Percentiles rank a stretch among this genome's conserved stretches.
Evolutionary conservation across 2,888 invertebrate species (phyloP).

Genomic region (Euphydryas editha): DNA sequence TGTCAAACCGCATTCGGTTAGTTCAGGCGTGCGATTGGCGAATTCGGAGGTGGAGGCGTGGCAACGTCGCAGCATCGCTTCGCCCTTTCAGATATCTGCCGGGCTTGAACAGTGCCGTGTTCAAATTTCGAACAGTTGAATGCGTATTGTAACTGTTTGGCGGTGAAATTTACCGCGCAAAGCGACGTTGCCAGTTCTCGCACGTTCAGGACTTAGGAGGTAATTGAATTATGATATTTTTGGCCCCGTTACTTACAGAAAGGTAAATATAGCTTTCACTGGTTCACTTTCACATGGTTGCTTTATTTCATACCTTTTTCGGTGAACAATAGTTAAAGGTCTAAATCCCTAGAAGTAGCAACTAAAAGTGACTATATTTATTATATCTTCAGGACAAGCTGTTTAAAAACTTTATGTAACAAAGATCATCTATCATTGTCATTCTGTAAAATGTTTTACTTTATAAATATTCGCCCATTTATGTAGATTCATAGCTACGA

Average conservation of each 20-base stretch:
- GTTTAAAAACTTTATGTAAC: background rate
- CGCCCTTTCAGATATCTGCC: constrained; percentile 69
- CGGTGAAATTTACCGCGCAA: constrained; percentile 62
- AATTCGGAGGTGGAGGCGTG: constrained; percentile 63
- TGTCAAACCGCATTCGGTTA: constrained; percentile 52
- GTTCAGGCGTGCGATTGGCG: constrained; percentile 58
- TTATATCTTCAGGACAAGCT: background rate
- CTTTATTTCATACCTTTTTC: constrained; percentile 9
- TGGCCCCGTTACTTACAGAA: constrained; percentile 35
- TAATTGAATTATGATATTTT: constrained; percentile 58
- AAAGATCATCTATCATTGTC: background rate
- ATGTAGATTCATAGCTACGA: background rate
- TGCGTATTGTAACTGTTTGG: constrained; percentile 75
- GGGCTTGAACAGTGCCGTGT: constrained; percentile 70
- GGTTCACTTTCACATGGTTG: constrained; percentile 29
- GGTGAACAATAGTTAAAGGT: background rate
- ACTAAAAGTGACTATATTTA: background rate
- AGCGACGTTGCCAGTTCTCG: constrained; percentile 72
- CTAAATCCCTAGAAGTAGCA: background rate
- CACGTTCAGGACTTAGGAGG: constrained; percentile 65
- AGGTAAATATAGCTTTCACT: constrained; percentile 32
- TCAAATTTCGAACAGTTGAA: constrained; percentile 77
- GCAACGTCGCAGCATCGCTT: constrained; percentile 59
- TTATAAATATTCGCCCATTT: background rate
- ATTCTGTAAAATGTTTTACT: background rate